Base-by-base conservation (phyloP, 2,888 invertebrate genomes). In the Anoncus sp. region DNA sequence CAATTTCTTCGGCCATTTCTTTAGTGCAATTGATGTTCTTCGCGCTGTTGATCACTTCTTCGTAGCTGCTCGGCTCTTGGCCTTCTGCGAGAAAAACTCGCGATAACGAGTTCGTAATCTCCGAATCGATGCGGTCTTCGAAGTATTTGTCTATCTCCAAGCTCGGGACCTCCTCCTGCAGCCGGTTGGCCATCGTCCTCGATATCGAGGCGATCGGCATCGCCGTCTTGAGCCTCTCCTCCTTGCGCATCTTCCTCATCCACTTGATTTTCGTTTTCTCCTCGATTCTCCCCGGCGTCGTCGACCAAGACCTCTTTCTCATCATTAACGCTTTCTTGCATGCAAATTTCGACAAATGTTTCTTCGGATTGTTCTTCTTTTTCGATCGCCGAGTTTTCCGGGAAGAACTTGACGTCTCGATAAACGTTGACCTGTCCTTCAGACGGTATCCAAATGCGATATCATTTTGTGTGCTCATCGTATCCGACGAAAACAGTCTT, bases 401-500 rank as follows among this genome's bases (percentile, higher is more conserved):
- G 20, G 1, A 18, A 3, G 27, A 79, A 79, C 9, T 62, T 47
- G 1, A 79, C 70, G 45, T 79, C 76, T 38, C 75, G 62, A 24
- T 47, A 51, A 10, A 60, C 43, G 10, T 62, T 24, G 2, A 79
- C 53, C 22, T 63, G 51, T 16, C 16, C 12, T 24, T 73, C 55
- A 0, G 22, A 12, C 12, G 70, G 65, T 24, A 79, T 71, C 79
- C 70, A 87, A 81, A 87, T 85, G 66, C 84, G 85, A 31, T 87
- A 87, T n/a, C 87, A 87, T 7, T 75, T 81, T 14, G 85, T 76
- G 1, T 83, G 82, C 12, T 79, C 81, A 12, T 63, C 77, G 84
- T 89, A 88, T 0, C 88, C 87, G 14, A 89, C 81, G 40, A 87
- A 75, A 9, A 87, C 69, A 82, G 45, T 72, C 81, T 74, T 62